Evolutionary conservation across 2,888 invertebrate species (phyloP), one percentile per base, ranked within the genome.

Genomic region (Parelbella ahira): DNA sequence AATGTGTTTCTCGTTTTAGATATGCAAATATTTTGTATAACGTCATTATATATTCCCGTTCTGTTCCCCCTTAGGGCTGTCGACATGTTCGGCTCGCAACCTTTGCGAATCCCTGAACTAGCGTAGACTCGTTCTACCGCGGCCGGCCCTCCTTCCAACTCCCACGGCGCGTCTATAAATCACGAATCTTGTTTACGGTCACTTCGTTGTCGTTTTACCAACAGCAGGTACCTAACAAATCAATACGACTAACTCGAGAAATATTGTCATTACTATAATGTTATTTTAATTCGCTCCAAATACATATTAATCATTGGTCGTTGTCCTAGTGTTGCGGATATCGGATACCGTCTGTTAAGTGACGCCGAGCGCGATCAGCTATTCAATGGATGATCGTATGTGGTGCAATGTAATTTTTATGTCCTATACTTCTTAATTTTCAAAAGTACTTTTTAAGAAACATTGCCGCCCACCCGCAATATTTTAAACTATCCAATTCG

Each of bases 301-400:
- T 68, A 61, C 64, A 68, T 68, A 67, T 63, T 67, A 55, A 64
- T 63, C 37, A n/a, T n/a, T n/a, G n/a, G n/a, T n/a, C n/a, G n/a
- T n/a, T n/a, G n/a, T n/a, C n/a, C n/a, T n/a, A n/a, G n/a, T n/a
- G n/a, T n/a, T n/a, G n/a, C n/a, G n/a, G n/a, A n/a, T n/a, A n/a
- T n/a, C n/a, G n/a, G n/a, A n/a, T n/a, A n/a, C n/a, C n/a, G n/a
- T n/a, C n/a, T n/a, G n/a, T n/a, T n/a, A n/a, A n/a, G n/a, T n/a
- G n/a, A n/a, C n/a, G n/a, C n/a, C n/a, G n/a, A n/a, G n/a, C n/a
- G n/a, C n/a, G n/a, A n/a, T n/a, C n/a, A n/a, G n/a, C n/a, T n/a
- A n/a, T n/a, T n/a, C n/a, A n/a, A n/a, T n/a, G n/a, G n/a, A n/a
- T n/a, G n/a, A n/a, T n/a, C n/a, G n/a, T n/a, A n/a, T n/a, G n/a